Percentiles rank a stretch among this genome's conserved stretches.
These are phyloP conservation scores for Bagarius yarrelli DNA, from an alignment of 2,113 vertebrate species.

Conservation along the genomic window DNA sequence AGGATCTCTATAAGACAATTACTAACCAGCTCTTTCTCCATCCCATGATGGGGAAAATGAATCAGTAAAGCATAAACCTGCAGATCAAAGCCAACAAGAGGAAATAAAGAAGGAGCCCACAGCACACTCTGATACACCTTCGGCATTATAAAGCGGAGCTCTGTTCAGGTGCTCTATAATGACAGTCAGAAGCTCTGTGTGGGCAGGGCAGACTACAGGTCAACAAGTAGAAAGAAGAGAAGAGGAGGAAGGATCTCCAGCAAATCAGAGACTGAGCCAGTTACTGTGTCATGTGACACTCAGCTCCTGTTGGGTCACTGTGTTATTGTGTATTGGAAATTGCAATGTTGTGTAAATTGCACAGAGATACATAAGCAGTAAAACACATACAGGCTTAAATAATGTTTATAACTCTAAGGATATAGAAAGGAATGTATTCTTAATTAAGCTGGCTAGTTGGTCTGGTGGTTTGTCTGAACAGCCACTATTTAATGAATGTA, in stretches of 20 bases:
- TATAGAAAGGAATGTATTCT: background rate
- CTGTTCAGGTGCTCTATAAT: constrained; percentile 33
- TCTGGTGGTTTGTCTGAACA: background rate
- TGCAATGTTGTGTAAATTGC: background rate
- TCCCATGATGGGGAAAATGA: no score
- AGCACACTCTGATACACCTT: background rate
- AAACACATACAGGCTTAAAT: background rate
- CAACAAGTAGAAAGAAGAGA: constrained; percentile 27
- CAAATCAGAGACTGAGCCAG: constrained; percentile 6
- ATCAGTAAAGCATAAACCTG: constrained; percentile 54
- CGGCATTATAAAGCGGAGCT: background rate
- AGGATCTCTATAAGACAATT: no score
- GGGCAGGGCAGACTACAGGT: background rate
- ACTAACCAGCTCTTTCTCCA: no score
- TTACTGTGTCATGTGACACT: constrained; percentile 21
- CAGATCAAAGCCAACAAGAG: constrained; percentile 21
- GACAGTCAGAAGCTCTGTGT: background rate
- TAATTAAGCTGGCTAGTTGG: background rate
- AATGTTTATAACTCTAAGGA: background rate
- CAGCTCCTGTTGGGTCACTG: constrained; percentile 25
- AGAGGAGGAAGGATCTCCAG: background rate
- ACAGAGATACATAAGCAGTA: background rate
- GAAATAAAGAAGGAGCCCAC: constrained; percentile 6
- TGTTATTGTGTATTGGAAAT: constrained; percentile 38
- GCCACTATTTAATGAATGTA: background rate